phyloP scores from a whole-genome alignment of 2,797 vertebrate genomes.

The Ptychobarbus kaznakovi region DNA sequence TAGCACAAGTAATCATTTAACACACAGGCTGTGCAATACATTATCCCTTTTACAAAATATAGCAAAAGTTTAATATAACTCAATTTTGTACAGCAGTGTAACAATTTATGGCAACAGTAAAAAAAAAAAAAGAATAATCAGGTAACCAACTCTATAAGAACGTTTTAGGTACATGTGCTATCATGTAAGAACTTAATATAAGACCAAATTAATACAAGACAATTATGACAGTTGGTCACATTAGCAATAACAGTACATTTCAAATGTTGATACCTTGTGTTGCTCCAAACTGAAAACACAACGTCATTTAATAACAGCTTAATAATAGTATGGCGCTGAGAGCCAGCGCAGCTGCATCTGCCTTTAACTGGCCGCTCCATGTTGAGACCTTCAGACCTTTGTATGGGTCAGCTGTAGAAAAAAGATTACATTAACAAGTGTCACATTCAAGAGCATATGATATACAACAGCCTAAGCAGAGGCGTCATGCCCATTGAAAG shows the following conservation, averaged over 20 bases:
- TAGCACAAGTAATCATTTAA: neutral
- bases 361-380: conserved; percentile 22
- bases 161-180: neutral
- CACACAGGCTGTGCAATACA: neutral
- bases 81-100: neutral
- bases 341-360: neutral
- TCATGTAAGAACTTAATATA: neutral
- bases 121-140: neutral
- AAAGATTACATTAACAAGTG: neutral
- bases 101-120: neutral
- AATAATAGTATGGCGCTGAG: neutral
- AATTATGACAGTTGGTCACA: too few relatives aligned
- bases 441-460: neutral
- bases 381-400: conserved; percentile 2
- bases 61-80: neutral
- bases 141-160: neutral
- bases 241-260: neutral
- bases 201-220: neutral
- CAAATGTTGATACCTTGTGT: neutral
- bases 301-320: neutral
- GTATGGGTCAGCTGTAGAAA: conserved; percentile 23
- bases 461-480: neutral
- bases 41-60: neutral
- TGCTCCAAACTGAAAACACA: neutral
- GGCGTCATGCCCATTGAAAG: too few relatives aligned